A percentile compares a stretch with the other conserved stretches of the same genome.
Evolutionary conservation across 2,888 invertebrate genomes (phyloP).

Genomic region (Chalcosyrphus nemorum): DNA sequence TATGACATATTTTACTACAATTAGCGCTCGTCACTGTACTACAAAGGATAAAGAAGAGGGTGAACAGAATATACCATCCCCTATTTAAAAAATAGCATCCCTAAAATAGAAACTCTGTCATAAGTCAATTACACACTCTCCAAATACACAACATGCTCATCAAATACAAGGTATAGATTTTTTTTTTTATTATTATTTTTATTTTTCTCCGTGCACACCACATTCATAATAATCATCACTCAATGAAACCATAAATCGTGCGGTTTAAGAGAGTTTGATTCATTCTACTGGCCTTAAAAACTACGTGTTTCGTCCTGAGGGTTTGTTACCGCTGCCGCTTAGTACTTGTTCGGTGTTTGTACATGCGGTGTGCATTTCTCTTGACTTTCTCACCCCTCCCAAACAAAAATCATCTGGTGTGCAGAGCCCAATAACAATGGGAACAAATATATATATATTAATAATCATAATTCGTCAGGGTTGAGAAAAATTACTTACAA

Average conservation of each 20-base stretch:
- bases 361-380: constrained; percentile 60
- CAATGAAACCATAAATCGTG: constrained; percentile 66
- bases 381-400: constrained; percentile 70
- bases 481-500: constrained; percentile 48
- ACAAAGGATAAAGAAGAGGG: constrained; percentile 6
- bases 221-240: constrained; percentile 50
- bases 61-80: neutral
- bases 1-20: constrained; percentile 66
- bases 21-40: constrained; percentile 45
- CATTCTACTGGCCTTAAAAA: constrained; percentile 27
- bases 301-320: constrained; percentile 40
- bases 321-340: constrained; percentile 22
- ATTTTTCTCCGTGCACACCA: neutral
- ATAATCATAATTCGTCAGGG: constrained; percentile 70
- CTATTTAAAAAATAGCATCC: constrained; percentile 5
- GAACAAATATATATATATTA: constrained; percentile 61
- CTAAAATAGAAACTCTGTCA: constrained; percentile 44
- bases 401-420: constrained; percentile 15
- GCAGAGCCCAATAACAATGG: constrained; percentile 38
- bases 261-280: constrained; percentile 59
- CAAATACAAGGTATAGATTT: constrained; percentile 44
- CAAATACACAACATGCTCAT: constrained; percentile 31
- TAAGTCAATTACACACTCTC: constrained; percentile 64
- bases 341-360: constrained; percentile 30
- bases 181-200: constrained; percentile 13